Evolutionary conservation across 1,140 invertebrate genomes (phyloP).

Genomic region (Cherax destructor): DNA sequence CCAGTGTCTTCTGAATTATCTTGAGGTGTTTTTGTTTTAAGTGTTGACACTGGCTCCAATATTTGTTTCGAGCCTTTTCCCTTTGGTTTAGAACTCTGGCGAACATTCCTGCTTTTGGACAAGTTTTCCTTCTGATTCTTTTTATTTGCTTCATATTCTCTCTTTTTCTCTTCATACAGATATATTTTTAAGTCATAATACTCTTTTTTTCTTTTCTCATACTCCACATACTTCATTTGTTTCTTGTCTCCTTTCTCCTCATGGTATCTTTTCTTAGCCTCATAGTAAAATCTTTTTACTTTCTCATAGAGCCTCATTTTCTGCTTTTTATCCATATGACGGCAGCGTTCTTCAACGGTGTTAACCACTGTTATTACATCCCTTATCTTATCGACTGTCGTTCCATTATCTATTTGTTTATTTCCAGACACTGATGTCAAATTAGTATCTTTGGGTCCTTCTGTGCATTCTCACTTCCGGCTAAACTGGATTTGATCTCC

Average conservation of each 20-base stretch:
- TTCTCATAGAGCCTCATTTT: slow-evolving; percentile 51
- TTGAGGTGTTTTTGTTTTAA: background rate
- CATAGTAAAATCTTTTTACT: slow-evolving; percentile 33
- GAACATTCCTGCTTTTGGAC: background rate
- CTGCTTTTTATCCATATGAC: slow-evolving; percentile 24
- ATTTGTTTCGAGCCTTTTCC: background rate
- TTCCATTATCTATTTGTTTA: background rate
- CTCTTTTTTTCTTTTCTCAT: slow-evolving; percentile 48
- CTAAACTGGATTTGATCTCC: background rate
- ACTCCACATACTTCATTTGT: background rate
- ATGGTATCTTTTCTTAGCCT: slow-evolving; percentile 32
- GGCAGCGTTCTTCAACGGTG: slow-evolving; percentile 12
- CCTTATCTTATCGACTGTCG: background rate
- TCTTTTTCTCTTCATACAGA: slow-evolving; percentile 40
- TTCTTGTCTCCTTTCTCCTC: slow-evolving; percentile 39
- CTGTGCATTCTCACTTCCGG: background rate
- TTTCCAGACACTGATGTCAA: background rate
- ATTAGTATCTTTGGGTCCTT: background rate
- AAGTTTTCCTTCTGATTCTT: background rate
- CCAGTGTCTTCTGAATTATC: background rate
- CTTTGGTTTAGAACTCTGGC: background rate
- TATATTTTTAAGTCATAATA: slow-evolving; percentile 40
- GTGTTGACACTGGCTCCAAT: background rate
- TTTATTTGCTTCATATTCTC: background rate
- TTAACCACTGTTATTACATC: background rate